Percentiles rank a stretch among this genome's conserved stretches.
Conservation (phyloP, 2,113 vertebrate species). For the Zosterops pallidus region DNA sequence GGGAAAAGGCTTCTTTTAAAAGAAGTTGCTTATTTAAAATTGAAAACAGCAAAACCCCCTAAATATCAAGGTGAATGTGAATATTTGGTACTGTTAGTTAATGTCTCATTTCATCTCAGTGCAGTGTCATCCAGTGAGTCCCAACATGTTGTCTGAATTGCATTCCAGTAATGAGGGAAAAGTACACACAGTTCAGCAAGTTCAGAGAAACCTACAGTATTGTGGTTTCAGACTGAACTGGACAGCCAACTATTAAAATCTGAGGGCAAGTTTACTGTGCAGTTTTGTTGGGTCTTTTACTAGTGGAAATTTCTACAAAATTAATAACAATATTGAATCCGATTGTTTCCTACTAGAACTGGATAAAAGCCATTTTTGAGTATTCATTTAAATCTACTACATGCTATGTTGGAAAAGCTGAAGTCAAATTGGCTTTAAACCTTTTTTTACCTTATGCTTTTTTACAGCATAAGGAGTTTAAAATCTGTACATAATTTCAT, state of each 20-base stretch:
- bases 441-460: neutral
- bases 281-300: neutral
- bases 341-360: neutral
- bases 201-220: neutral
- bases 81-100: neutral
- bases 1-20: neutral
- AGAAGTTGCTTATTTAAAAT: neutral
- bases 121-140: neutral
- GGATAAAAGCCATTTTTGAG: neutral
- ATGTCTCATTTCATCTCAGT: accelerated
- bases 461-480: neutral
- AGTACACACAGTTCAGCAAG: neutral
- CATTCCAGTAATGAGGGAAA: neutral
- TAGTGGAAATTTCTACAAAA: neutral
- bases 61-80: neutral
- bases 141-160: neutral
- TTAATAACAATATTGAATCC: neutral
- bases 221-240: neutral
- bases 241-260: neutral
- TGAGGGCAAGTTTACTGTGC: neutral
- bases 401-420: neutral
- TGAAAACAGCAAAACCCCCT: neutral
- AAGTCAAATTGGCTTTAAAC: neutral
- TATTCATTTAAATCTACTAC: neutral
- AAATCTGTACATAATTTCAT: neutral